Evolutionary conservation across 2,797 vertebrate genomes (phyloP).

Genomic region (Enteromius fasciolatus): DNA sequence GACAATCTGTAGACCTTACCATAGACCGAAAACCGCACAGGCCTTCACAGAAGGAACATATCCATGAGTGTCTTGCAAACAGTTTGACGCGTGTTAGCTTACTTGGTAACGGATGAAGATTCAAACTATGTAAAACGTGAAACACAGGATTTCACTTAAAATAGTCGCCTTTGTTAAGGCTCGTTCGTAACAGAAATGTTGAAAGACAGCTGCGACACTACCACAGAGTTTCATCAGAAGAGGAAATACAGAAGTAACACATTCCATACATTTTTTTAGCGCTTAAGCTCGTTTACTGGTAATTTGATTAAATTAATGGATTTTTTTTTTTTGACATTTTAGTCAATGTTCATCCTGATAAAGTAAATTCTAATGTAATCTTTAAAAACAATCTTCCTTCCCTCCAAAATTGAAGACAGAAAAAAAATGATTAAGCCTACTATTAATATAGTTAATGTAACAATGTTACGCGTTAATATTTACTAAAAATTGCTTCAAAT

Average conservation of each 20-base stretch:
- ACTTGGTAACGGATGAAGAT: slow-evolving; percentile 53
- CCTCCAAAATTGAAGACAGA: not conserved
- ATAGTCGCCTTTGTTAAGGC: not conserved
- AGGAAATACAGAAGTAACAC: not conserved
- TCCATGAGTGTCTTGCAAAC: slow-evolving; percentile 67
- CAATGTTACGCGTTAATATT: not conserved
- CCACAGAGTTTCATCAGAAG: not conserved
- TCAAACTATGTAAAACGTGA: slow-evolving; percentile 25
- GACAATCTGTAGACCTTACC: slow-evolving; percentile 79
- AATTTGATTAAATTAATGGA: not conserved
- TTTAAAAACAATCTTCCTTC: not conserved
- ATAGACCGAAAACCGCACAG: slow-evolving; percentile 71
- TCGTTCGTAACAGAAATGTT: not conserved
- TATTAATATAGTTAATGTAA: not conserved
- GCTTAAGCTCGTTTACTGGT: not conserved
- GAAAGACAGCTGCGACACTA: not conserved
- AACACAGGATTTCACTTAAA: slow-evolving; percentile 37
- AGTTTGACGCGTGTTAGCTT: slow-evolving; percentile 62
- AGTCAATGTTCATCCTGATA: not conserved
- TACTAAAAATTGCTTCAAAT: not conserved
- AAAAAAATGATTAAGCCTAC: not conserved
- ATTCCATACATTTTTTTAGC: not conserved
- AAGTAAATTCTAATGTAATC: not conserved
- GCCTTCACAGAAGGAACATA: slow-evolving; percentile 72
- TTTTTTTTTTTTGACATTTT: not conserved